A percentile compares a stretch with the other conserved stretches of the same genome.
These are phyloP conservation scores for Mallateleia sp. DNA, from an alignment of 2,888 invertebrate genomes.

Conservation along the genomic window DNA sequence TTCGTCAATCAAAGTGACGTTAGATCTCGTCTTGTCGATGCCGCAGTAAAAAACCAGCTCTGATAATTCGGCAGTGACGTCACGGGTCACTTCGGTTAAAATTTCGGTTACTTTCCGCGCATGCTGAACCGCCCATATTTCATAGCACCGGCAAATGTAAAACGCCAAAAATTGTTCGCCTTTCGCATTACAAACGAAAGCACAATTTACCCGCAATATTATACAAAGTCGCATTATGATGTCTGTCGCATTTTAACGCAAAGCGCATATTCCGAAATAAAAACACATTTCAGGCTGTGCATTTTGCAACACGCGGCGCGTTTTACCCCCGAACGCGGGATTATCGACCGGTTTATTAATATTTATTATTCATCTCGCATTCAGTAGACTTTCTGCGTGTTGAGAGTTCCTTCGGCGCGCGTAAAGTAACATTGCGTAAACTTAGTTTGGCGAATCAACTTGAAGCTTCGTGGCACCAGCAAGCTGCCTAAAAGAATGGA, in stretches of 20 bases:
- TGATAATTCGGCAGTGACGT: constrained; percentile 7
- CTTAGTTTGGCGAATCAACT: constrained; percentile 44
- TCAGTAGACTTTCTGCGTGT: constrained; percentile 11
- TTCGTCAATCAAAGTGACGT: neutral
- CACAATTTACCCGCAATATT: constrained; percentile 21
- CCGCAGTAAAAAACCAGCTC: neutral
- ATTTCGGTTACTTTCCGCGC: constrained; percentile 5
- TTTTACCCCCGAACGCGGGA: constrained; percentile 20
- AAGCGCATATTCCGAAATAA: constrained; percentile 14
- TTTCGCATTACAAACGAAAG: constrained; percentile 31
- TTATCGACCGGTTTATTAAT: constrained; percentile 61
- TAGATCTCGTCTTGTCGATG: neutral
- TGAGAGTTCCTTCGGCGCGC: neutral
- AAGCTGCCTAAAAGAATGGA: constrained; percentile 38
- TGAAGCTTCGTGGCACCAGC: neutral
- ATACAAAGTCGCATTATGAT: constrained; percentile 23
- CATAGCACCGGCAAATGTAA: constrained; percentile 6
- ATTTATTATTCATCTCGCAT: constrained; percentile 57
- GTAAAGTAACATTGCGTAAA: constrained; percentile 41
- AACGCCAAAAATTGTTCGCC: constrained; percentile 4
- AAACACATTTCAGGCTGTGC: constrained; percentile 12
- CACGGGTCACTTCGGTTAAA: neutral
- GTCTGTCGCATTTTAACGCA: constrained; percentile 26
- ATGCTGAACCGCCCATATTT: constrained; percentile 6
- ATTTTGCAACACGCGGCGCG: constrained; percentile 25